Base-by-base conservation (phyloP, 2,888 invertebrate genomes). In the Lepidonotus clava region DNA sequence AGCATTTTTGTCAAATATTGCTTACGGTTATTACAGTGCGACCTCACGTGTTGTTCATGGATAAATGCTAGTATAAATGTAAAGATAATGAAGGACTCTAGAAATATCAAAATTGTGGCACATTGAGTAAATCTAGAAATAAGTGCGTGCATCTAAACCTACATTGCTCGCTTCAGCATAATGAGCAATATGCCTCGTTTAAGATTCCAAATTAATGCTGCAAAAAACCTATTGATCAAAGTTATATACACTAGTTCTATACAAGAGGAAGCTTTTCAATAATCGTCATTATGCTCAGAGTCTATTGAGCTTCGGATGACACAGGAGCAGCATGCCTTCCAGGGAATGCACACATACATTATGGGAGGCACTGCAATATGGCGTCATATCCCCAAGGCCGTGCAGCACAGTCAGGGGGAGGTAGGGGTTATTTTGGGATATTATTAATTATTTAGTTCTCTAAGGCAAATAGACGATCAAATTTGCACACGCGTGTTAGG, bases 381-480 rank as follows among this genome's bases (percentile, higher is more conserved):
- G n/a, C 53, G 53, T 53, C 53, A 53, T n/a, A 4, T 53, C 28
- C 28, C n/a, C n/a, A n/a, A n/a, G n/a, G n/a, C n/a, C n/a, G n/a
- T n/a, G n/a, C n/a, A n/a, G n/a, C n/a, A 46, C 6, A 46, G 8
- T 11, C 46, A 46, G 46, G 46, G 46, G 6, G 6, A 18, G 46
- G 46, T 46, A 6, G 18, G 46, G 61, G 61, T 61, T 61, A 61
- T 61, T 61, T 32, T 61, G 24, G 14, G 61, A n/a, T 32, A 28
- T 61, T 61, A 61, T 61, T 61, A 61, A 61, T 61, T 61, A 61
- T 61, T 61, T 61, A 61, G 61, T 61, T 61, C 61, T 61, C 61
- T 61, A 61, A 61, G 61, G 61, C 61, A 61, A 61, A 61, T 61
- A 61, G 61, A 61, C 61, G 61, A 61, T 61, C 61, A 61, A 61